phyloP scores from a whole-genome alignment of 2,113 vertebrate genomes.

The Oryzias celebensis region DNA sequence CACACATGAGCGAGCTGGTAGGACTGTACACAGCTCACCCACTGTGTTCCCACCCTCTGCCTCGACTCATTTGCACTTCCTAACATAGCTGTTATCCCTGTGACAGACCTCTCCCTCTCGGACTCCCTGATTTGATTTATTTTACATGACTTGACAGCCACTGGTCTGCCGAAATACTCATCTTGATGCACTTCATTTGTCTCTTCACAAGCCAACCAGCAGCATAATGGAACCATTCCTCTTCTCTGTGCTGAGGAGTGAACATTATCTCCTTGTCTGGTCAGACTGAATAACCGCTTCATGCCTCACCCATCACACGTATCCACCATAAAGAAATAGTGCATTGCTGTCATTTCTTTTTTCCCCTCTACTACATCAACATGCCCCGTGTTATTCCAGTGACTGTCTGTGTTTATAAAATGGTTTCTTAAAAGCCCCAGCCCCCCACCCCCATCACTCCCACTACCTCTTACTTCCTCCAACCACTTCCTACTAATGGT shows the following conservation, averaged over 20 bases:
- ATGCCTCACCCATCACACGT: slow-evolving; percentile 20
- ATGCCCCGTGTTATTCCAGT: slow-evolving; percentile 46
- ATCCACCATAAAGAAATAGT: slow-evolving; percentile 44
- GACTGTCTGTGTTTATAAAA: slow-evolving; percentile 63
- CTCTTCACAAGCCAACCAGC: slow-evolving; percentile 6
- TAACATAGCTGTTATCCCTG: slow-evolving; percentile 25
- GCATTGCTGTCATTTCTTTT: slow-evolving; percentile 36
- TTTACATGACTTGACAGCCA: slow-evolving; percentile 26
- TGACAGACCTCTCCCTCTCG: slow-evolving; percentile 28
- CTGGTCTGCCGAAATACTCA: slow-evolving; percentile 29
- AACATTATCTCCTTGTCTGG: slow-evolving; percentile 34
- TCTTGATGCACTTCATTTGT: slow-evolving; percentile 17
- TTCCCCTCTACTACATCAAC: slow-evolving; percentile 17
- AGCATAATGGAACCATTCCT: slow-evolving; percentile 27
- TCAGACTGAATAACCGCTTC: slow-evolving; percentile 38
- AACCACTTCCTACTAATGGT: slow-evolving; percentile 71
- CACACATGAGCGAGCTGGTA: slow-evolving; percentile 43
- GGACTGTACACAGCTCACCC: slow-evolving; percentile 42
- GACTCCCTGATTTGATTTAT: slow-evolving; percentile 45
- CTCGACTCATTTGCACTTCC: slow-evolving; percentile 54
- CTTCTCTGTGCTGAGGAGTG: slow-evolving; percentile 13
- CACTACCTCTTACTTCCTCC: slow-evolving; percentile 61
- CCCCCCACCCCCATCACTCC: slow-evolving; percentile 53
- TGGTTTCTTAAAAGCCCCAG: slow-evolving; percentile 63
- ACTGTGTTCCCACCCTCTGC: slow-evolving; percentile 24